These are phyloP conservation scores for Malacoraja senta DNA, from an alignment of 2,797 vertebrate genomes.

Conservation along the genomic window DNA sequence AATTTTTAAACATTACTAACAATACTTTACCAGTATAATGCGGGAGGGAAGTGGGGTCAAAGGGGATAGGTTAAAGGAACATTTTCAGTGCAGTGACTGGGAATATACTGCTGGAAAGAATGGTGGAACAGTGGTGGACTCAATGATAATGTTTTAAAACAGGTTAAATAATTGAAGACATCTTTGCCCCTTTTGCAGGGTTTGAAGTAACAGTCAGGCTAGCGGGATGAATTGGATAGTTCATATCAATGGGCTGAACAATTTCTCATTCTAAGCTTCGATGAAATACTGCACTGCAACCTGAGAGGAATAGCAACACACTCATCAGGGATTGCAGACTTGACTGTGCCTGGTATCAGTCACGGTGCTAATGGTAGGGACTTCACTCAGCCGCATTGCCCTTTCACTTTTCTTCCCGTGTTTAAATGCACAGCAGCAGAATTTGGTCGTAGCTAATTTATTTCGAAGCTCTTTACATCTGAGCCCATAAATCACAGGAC, in stretches of 20 bases:
- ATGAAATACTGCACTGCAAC: no score
- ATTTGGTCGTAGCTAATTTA: slow-evolving; percentile 29
- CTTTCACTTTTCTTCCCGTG: neutral
- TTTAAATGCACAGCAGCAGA: neutral
- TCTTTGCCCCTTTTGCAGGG: neutral
- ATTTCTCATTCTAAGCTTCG: neutral
- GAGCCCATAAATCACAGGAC: slow-evolving; percentile 57
- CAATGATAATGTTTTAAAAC: neutral
- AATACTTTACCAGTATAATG: neutral
- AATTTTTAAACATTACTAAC: neutral
- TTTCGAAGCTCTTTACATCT: slow-evolving; percentile 49
- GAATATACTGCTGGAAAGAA: neutral
- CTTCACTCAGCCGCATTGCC: neutral
- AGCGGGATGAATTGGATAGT: neutral
- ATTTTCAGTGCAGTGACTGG: neutral
- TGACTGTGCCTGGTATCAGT: neutral
- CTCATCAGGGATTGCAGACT: neutral
- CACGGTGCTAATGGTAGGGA: no score
- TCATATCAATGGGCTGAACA: neutral
- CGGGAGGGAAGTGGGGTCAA: neutral
- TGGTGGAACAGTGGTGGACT: neutral
- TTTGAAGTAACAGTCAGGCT: neutral
- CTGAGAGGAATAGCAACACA: neutral
- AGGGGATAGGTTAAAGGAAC: neutral
- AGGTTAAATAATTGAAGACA: neutral